phyloP scores from a whole-genome alignment of 2,797 vertebrate genomes.

The Philypnodon macrostomus region DNA sequence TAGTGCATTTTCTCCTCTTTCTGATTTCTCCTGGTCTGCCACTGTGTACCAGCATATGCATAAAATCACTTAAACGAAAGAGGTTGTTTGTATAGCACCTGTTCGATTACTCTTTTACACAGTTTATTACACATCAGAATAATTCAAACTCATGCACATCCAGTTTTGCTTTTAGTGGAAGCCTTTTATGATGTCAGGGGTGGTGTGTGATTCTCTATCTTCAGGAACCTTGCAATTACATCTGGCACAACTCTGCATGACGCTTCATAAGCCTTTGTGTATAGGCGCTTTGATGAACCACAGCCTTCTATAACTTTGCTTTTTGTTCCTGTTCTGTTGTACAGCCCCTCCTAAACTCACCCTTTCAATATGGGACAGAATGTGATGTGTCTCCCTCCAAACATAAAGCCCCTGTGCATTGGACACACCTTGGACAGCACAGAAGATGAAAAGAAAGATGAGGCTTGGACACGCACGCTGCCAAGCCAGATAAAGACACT shows the following conservation, averaged over 20 bases:
- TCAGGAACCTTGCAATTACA: slow-evolving; percentile 79
- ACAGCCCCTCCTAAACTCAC: slow-evolving; percentile 31
- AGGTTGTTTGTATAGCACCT: slow-evolving; percentile 55
- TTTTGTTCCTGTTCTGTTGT: slow-evolving; percentile 67
- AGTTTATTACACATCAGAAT: slow-evolving; percentile 66
- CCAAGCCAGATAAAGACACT: slow-evolving; percentile 81
- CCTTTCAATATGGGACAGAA: slow-evolving; percentile 73
- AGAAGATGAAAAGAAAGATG: slow-evolving; percentile 80
- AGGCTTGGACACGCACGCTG: slow-evolving; percentile 77
- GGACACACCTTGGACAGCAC: slow-evolving; percentile 83
- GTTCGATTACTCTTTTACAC: no score
- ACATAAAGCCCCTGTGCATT: slow-evolving; percentile 79
- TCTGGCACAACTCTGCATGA: slow-evolving; percentile 82
- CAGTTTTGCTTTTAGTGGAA: slow-evolving; percentile 52
- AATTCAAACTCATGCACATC: slow-evolving; percentile 59
- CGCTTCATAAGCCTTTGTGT: slow-evolving; percentile 79
- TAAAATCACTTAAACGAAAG: slow-evolving; percentile 61
- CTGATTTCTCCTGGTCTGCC: slow-evolving; percentile 54
- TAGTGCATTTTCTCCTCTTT: slow-evolving; percentile 34
- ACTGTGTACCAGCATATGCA: slow-evolving; percentile 49
- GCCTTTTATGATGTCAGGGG: slow-evolving; percentile 68
- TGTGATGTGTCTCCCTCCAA: slow-evolving; percentile 75
- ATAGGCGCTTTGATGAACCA: slow-evolving; percentile 72
- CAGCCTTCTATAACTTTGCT: slow-evolving; percentile 76
- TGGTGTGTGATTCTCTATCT: slow-evolving; percentile 76